Conservation (phyloP, 2,113 vertebrate genomes). For the Thoracochromis brauschi region DNA sequence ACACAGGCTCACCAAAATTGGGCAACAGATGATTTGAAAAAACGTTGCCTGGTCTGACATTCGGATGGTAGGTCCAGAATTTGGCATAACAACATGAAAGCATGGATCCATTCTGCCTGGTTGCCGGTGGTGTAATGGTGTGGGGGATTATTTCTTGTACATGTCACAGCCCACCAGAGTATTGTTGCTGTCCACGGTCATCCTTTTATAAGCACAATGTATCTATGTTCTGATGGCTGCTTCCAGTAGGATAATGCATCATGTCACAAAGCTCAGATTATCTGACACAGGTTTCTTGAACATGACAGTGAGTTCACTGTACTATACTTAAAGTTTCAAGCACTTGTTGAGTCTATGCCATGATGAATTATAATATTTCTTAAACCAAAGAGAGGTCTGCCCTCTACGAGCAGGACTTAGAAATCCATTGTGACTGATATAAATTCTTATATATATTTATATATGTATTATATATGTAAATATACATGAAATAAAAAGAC, state of each 20-base stretch:
- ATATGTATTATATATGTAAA: neutral
- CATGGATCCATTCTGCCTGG: neutral
- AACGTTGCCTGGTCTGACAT: neutral
- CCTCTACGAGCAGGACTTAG: neutral
- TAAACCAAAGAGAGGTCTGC: neutral
- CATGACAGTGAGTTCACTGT: neutral
- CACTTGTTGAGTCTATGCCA: neutral
- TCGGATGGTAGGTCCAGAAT: neutral
- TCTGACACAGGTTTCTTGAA: neutral
- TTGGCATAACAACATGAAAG: neutral
- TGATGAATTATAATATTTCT: neutral
- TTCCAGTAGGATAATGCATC: neutral
- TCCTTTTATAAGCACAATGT: neutral
- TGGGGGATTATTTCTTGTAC: neutral
- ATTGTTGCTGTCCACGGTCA: neutral
- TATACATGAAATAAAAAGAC: neutral
- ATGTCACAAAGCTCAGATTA: neutral
- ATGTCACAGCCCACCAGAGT: neutral
- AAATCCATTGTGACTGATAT: neutral
- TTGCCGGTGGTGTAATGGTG: neutral
- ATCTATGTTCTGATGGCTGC: neutral
- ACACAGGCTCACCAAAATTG: neutral
- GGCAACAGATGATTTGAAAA: neutral
- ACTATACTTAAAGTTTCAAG: neutral
- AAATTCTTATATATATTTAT: neutral